A percentile compares a stretch with the other conserved stretches of the same genome.
phyloP scores from a whole-genome alignment of 2,113 vertebrate genomes.

The Pyrgilauda ruficollis region DNA sequence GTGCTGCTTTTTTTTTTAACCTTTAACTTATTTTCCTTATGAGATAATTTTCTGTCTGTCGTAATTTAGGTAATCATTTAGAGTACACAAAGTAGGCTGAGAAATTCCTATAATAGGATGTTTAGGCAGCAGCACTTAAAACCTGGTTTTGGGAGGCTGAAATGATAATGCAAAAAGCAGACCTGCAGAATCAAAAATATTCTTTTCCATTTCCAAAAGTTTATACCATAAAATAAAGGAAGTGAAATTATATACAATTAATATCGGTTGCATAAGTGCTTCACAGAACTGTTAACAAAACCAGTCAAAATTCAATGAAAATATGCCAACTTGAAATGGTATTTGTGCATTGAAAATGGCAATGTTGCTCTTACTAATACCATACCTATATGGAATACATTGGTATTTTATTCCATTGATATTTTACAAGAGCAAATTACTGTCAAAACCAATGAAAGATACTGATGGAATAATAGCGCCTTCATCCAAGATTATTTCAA shows the following conservation, averaged over 20 bases:
- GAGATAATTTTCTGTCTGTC: background rate
- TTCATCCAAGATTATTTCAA: background rate
- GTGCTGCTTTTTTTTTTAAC: fast-evolving
- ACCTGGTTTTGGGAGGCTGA: background rate
- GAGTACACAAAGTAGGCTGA: background rate
- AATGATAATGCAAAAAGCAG: background rate
- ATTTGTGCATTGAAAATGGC: background rate
- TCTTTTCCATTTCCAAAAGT: background rate
- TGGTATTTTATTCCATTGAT: background rate
- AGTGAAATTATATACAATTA: background rate
- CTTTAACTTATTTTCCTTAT: background rate
- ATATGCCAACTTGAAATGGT: background rate
- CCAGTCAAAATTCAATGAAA: background rate
- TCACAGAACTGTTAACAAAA: background rate
- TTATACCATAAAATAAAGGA: background rate
- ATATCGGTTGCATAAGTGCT: background rate
- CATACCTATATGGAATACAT: fast-evolving
- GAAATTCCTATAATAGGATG: background rate
- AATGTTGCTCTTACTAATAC: background rate
- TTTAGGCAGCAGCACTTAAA: background rate
- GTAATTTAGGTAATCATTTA: background rate
- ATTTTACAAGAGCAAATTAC: background rate
- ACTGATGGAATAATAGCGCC: background rate
- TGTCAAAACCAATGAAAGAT: background rate
- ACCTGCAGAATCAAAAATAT: background rate